These are phyloP conservation scores for Adelognathus sp. DNA, from an alignment of 2,888 invertebrate species.

Conservation along the genomic window DNA sequence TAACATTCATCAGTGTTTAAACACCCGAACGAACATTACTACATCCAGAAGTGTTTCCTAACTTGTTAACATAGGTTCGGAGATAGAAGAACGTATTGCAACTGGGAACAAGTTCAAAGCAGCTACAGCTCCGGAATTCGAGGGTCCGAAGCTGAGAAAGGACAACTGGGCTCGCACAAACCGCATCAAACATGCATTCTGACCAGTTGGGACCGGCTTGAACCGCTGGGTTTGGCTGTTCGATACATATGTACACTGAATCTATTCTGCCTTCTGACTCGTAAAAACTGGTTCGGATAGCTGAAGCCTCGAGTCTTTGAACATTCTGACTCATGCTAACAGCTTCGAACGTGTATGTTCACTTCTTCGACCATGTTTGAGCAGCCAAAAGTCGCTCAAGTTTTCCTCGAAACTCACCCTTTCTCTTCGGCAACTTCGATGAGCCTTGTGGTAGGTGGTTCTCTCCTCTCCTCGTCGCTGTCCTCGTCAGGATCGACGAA, in stretches of 20 bases:
- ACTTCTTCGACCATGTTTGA: neutral
- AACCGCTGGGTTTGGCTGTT: neutral
- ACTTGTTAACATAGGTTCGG: too few relatives aligned
- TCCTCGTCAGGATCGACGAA: constrained; percentile 87
- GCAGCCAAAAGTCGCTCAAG: neutral
- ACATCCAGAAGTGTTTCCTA: too few relatives aligned
- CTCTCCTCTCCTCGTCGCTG: constrained; percentile 81
- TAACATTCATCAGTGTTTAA: too few relatives aligned
- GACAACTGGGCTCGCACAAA: too few relatives aligned
- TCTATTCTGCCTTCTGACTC: neutral
- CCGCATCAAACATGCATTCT: neutral
- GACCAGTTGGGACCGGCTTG: neutral
- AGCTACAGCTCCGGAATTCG: too few relatives aligned
- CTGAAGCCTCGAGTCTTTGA: neutral
- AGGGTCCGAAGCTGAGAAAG: too few relatives aligned
- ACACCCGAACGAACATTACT: too few relatives aligned
- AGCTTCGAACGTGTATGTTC: neutral
- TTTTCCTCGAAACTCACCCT: constrained; percentile 56
- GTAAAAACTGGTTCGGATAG: too few relatives aligned
- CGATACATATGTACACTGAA: neutral
- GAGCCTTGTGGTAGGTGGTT: constrained; percentile 75
- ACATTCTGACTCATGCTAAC: neutral
- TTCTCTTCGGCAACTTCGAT: constrained; percentile 79
- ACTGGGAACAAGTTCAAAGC: too few relatives aligned
- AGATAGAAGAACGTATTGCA: too few relatives aligned